Conservation (phyloP, 2,888 invertebrate genomes). For the Meliscaeva auricollis region DNA sequence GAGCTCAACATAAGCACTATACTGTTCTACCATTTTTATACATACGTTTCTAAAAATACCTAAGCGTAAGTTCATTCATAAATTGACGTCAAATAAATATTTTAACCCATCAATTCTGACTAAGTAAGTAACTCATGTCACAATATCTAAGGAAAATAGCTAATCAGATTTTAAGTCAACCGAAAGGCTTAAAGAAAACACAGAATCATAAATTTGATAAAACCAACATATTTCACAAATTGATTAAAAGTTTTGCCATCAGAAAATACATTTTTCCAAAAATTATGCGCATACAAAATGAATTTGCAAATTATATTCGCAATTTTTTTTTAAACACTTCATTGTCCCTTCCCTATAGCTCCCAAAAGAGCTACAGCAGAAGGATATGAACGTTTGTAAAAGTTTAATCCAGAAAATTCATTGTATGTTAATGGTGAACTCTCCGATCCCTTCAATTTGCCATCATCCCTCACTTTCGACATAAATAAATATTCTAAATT, state of each 20-base stretch:
- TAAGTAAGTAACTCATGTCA: too few relatives aligned
- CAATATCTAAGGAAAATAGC: too few relatives aligned
- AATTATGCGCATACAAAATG: slow-evolving; percentile 18
- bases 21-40: too few relatives aligned
- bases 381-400: slow-evolving; percentile 8
- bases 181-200: too few relatives aligned
- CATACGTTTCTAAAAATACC: too few relatives aligned
- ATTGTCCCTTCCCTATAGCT: not conserved
- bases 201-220: not conserved
- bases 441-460: slow-evolving; percentile 39
- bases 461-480: not conserved
- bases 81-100: too few relatives aligned
- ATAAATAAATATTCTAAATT: slow-evolving; percentile 42
- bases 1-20: too few relatives aligned
- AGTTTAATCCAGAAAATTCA: slow-evolving; percentile 48
- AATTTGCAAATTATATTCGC: not conserved
- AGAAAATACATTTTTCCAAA: not conserved
- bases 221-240: not conserved
- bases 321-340: slow-evolving; percentile 36
- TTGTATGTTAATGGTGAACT: slow-evolving; percentile 8
- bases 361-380: not conserved
- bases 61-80: too few relatives aligned
- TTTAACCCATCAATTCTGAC: too few relatives aligned
- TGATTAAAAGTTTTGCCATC: not conserved
- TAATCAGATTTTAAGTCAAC: too few relatives aligned